These are phyloP conservation scores for Lamellibrachia columna DNA, from an alignment of 2,888 invertebrate species.

Conservation along the genomic window DNA sequence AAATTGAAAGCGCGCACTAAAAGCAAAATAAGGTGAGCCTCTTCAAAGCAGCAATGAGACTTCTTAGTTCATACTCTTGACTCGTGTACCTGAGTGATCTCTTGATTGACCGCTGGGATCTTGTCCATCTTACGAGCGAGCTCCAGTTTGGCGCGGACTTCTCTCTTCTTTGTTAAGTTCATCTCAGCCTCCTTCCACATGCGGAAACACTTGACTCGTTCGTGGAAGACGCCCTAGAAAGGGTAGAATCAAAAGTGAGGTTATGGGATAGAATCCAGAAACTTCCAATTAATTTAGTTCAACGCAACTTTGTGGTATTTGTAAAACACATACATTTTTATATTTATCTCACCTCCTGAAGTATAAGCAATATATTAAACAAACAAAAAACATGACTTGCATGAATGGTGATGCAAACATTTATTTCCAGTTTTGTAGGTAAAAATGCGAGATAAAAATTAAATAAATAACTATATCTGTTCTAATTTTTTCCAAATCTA, in stretches of 20 bases:
- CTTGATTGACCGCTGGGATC: conserved; percentile 84
- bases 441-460: too few species aligned
- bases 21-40: too few species aligned
- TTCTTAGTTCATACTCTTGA: too few species aligned
- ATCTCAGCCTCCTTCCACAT: conserved; percentile 97
- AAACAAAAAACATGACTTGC: background rate
- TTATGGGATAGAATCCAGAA: background rate
- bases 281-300: background rate
- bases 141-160: conserved; percentile 91
- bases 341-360: background rate
- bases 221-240: conserved; percentile 75
- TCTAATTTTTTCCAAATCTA: too few species aligned
- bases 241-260: background rate
- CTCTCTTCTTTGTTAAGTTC: conserved; percentile 91
- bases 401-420: background rate
- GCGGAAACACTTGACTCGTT: conserved; percentile 87
- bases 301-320: background rate
- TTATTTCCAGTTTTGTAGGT: background rate
- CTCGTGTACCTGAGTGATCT: conserved; percentile 85
- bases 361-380: background rate
- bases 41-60: too few species aligned
- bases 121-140: conserved; percentile 89
- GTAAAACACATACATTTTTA: background rate
- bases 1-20: too few species aligned
- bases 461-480: too few species aligned